A percentile compares a stretch with the other conserved stretches of the same genome.
Conservation (phyloP, 2,113 vertebrate genomes). For the Xiphophorus maculatus region DNA sequence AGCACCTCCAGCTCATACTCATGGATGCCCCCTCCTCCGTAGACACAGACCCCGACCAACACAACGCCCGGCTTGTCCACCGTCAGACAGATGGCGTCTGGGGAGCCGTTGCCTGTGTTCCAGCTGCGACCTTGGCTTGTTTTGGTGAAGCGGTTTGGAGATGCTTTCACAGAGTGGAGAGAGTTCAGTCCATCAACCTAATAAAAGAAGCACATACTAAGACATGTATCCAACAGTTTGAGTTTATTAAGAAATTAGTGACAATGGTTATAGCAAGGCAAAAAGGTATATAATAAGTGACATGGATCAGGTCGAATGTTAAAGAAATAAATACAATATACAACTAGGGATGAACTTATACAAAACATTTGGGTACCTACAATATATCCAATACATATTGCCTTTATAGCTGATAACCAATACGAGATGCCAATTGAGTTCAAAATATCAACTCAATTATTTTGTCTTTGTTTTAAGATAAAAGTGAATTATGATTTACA, state of each 20-base stretch:
- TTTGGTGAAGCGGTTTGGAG: conserved; percentile 96
- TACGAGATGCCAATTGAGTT: not conserved
- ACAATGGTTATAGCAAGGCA: no score
- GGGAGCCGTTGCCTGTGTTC: conserved; percentile 98
- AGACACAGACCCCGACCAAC: conserved; percentile 96
- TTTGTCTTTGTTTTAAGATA: not conserved
- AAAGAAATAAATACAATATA: no score
- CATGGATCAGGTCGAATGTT: no score
- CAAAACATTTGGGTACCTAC: no score
- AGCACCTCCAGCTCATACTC: conserved; percentile 97
- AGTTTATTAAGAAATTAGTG: no score
- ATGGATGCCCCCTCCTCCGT: conserved; percentile 97
- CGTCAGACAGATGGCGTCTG: conserved; percentile 96
- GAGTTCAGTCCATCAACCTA: conserved; percentile 95
- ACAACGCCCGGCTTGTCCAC: conserved; percentile 96
- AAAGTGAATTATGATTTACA: no score
- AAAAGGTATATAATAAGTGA: no score
- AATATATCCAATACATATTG: no score
- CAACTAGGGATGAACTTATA: no score
- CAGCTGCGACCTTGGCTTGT: conserved; percentile 98
- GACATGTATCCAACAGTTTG: not conserved
- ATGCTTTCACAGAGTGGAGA: conserved; percentile 95
- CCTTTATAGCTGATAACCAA: no score
- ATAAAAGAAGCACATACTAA: conserved; percentile 13
- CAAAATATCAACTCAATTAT: not conserved